Evolutionary conservation across 1,140 invertebrate species (phyloP).

Genomic region (Brevipalpus yothersi): DNA sequence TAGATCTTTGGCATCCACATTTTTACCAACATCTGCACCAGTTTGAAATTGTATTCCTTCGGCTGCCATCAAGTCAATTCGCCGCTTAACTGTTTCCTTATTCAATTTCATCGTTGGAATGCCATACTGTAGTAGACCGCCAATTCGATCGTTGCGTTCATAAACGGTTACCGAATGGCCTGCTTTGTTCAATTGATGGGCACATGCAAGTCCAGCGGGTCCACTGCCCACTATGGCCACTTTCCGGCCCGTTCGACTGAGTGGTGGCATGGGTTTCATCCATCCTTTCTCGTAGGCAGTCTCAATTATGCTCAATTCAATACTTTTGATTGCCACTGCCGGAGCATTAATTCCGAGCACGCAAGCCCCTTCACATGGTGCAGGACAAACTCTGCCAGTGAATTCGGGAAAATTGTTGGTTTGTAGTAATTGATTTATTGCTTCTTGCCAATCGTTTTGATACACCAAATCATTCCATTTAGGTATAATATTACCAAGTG

Average conservation of each 20-base stretch:
- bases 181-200: constrained; percentile 89
- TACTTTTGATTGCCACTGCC: constrained; percentile 94
- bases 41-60: constrained; percentile 82
- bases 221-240: constrained; percentile 88
- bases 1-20: constrained; percentile 48
- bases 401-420: constrained; percentile 99
- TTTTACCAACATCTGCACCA: constrained; percentile 69
- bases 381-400: constrained; percentile 90
- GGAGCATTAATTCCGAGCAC: constrained; percentile 86
- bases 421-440: constrained; percentile 77
- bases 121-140: constrained; percentile 84
- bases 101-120: constrained; percentile 94
- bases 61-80: constrained; percentile 57
- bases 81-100: constrained; percentile 55
- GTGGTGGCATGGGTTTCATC: constrained; percentile 57
- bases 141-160: constrained; percentile 81
- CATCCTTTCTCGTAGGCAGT: constrained; percentile 89
- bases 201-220: constrained; percentile 76
- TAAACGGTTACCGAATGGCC: constrained; percentile 80
- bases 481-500: constrained; percentile 92
- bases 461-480: constrained; percentile 89
- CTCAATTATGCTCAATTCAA: constrained; percentile 96
- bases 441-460: constrained; percentile 76
- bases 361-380: constrained; percentile 94
- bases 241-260: constrained; percentile 45